Conservation (phyloP, 2,797 vertebrate genomes). For the Peromyscus aztecus region DNA sequence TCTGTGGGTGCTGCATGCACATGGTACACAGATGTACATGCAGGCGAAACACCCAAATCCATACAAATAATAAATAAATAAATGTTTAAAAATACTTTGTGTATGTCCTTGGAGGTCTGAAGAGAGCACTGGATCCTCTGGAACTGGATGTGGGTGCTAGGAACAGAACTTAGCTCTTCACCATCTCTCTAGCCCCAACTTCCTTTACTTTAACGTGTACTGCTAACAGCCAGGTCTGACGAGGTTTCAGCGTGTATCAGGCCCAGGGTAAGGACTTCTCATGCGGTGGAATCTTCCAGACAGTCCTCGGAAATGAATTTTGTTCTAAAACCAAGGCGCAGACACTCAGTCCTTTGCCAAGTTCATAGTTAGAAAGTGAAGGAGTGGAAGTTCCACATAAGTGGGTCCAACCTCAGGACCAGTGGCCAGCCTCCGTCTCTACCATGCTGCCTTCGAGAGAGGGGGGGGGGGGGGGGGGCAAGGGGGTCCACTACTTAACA, state of each 20-base stretch:
- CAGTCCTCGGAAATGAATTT: neutral
- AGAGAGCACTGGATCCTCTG: neutral
- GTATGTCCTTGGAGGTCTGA: neutral
- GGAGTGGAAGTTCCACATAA: neutral
- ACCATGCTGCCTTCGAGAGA: neutral
- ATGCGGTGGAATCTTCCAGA: conserved; percentile 23
- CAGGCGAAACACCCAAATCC: neutral
- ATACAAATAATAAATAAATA: neutral
- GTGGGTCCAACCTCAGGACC: neutral
- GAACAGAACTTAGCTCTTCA: neutral
- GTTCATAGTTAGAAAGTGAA: neutral
- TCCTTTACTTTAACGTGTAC: neutral
- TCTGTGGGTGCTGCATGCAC: neutral
- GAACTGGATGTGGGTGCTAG: neutral
- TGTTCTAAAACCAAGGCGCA: conserved; percentile 41
- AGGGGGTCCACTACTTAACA: neutral
- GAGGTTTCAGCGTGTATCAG: neutral
- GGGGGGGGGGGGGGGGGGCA: no score
- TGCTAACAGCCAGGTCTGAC: neutral
- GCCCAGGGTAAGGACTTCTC: neutral
- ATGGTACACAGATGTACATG: neutral
- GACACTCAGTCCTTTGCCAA: conserved; percentile 19
- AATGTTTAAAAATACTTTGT: neutral
- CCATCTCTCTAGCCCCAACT: neutral
- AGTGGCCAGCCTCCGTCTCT: neutral